phyloP scores from a whole-genome alignment of 2,113 vertebrate genomes.

The Baryphthengus martii region DNA sequence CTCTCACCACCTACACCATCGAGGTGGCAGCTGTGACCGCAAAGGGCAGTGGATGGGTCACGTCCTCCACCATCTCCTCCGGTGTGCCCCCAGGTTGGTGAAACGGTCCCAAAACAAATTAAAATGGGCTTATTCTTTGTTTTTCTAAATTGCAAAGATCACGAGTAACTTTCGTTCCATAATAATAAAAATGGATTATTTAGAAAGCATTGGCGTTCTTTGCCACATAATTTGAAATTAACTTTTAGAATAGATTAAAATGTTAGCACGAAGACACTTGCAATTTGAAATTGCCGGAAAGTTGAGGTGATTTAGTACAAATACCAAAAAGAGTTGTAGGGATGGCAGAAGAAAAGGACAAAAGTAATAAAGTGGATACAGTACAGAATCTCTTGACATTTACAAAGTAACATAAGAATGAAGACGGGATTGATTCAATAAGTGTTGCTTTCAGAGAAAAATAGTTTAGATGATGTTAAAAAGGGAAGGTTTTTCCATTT shows the following conservation, averaged over 20 bases:
- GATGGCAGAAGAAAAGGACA: not conserved
- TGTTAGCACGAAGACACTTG: not conserved
- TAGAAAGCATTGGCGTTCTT: not conserved
- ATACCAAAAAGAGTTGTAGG: not conserved
- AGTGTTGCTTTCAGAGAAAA: not conserved
- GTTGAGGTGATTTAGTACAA: not conserved
- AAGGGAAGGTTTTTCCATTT: not conserved
- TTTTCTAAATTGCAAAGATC: not conserved
- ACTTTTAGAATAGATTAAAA: not conserved
- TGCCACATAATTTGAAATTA: not conserved
- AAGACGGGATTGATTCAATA: not conserved
- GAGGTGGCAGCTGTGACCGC: conserved; percentile 86
- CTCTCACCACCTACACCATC: conserved; percentile 89
- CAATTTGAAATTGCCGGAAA: not conserved
- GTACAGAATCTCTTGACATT: not conserved
- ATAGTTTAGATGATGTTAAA: not conserved
- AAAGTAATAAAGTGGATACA: not conserved
- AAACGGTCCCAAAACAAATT: not conserved
- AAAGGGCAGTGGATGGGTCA: conserved; percentile 78
- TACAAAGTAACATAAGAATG: not conserved
- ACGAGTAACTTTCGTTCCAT: rapidly evolving
- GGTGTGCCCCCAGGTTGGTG: conserved; percentile 93
- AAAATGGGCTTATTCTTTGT: rapidly evolving
- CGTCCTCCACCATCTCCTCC: conserved; percentile 90
- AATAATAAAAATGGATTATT: not conserved